Base-by-base conservation (phyloP, 30 jellyfish, hydroid and myxozoan species). In the Hydra vulgaris region DNA sequence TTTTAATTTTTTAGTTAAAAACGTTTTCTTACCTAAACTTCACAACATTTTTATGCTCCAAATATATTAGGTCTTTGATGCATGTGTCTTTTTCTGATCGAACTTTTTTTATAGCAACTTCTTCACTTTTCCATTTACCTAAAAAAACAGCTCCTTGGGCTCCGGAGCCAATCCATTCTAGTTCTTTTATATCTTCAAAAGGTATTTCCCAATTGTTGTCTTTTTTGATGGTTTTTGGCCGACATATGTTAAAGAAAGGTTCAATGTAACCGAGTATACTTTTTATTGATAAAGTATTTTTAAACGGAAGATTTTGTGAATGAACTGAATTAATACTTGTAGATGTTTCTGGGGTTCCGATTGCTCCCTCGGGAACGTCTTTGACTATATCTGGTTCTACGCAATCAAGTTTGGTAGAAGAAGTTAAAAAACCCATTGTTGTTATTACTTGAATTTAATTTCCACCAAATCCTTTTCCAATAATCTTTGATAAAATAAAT, bases 71-170 rank as follows among this genome's bases (percentile, higher is more conserved):
- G 77, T 87, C 95, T 75, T 88, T 88, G 79, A 94, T 84, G 53
- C 85, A 90, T 0, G 94, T 79, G 61, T 88, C 99, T 82, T 82
- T 78, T 61, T 94, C 95, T 69, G 87, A 77, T 67, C 85, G 79
- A 0, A 94, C 99, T 73, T 94, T 94, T 79, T 94, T 94, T 53
- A 94, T 88, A 8, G 99, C 99, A 19, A 94, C 96, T 66, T 94
- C 96, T 27, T 88, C 92, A 70, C 81, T 79, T 67, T 68, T 77
- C 78, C 71, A 82, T 70, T 81, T 89, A 53, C 99, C 99, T 17
- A 88, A 85, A 79, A 94, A 94, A 23, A 94, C 99, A 66, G 99
- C 99, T 18, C 99, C 99, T 76, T 94, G 99, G n/a, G 99, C 99
- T 8, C 99, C 99, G 18, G 99, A 94, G 0, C 96, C 99, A 70